phyloP scores from a whole-genome alignment of 35 echinoderm and acorn worm species.

The Apostichopus californicus region DNA sequence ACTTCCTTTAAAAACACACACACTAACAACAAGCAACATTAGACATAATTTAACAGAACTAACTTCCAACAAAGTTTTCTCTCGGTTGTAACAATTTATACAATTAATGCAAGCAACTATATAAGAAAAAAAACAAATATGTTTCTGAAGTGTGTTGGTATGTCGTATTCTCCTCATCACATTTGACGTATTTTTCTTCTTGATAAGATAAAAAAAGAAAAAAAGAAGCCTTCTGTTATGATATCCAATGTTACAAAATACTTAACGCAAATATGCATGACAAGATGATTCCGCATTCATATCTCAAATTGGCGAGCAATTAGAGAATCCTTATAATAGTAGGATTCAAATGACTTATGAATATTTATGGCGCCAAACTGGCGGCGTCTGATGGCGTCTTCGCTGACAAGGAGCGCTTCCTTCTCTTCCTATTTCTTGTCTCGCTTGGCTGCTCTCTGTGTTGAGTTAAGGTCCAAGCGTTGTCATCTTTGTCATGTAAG shows the following conservation, averaged over 20 bases:
- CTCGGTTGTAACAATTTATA: neutral
- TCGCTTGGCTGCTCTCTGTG: conserved; percentile 26
- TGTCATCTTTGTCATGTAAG: conserved; percentile 37
- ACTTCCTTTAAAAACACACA: no score
- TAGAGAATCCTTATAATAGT: conserved; percentile 29
- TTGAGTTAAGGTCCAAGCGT: conserved; percentile 29
- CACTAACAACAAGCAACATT: no score
- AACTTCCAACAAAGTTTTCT: neutral
- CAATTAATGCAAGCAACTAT: neutral
- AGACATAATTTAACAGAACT: neutral
- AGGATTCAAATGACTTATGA: conserved; percentile 54
- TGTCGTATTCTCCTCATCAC: neutral
- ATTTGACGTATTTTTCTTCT: neutral
- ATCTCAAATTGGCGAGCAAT: conserved; percentile 50
- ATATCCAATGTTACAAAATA: conserved; percentile 16
- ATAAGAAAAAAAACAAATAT: neutral
- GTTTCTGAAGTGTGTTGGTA: neutral
- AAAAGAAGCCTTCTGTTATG: neutral
- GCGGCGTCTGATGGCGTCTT: conserved; percentile 51
- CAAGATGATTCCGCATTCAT: conserved; percentile 42
- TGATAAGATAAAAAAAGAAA: no score
- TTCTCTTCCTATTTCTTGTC: conserved; percentile 29
- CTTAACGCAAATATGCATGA: conserved; percentile 38
- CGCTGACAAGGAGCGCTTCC: conserved; percentile 16
- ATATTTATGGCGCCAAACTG: conserved; percentile 49